Percentiles rank a stretch among this genome's conserved stretches.
phyloP scores from a whole-genome alignment of 92 coral and sea anemone species.

The Palythoa heliodiscus region DNA sequence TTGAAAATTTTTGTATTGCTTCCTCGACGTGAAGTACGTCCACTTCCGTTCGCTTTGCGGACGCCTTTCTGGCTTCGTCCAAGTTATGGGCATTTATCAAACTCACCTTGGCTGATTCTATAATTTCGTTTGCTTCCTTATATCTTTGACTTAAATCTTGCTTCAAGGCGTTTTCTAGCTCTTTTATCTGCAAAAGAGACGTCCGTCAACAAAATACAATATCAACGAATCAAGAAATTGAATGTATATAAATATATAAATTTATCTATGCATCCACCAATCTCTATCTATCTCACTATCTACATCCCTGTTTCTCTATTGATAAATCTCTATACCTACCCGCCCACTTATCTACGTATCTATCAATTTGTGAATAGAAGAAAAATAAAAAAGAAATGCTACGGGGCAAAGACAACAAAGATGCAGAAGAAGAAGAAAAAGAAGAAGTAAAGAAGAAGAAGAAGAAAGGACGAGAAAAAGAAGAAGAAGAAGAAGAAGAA shows the following conservation, averaged over 20 bases:
- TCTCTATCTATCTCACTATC: too few species aligned
- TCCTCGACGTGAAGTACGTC: conserved; percentile 9
- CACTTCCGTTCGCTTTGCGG: background rate
- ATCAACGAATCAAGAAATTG: background rate
- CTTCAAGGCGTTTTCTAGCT: conserved; percentile 13
- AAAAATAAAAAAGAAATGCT: too few species aligned
- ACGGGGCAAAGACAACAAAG: too few species aligned
- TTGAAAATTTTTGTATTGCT: conserved; percentile 4
- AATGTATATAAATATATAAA: background rate
- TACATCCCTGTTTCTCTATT: too few species aligned
- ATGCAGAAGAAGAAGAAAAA: too few species aligned
- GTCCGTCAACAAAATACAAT: background rate
- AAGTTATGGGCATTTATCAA: conserved; percentile 5
- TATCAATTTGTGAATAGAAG: too few species aligned
- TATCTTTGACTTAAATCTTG: conserved; percentile 5
- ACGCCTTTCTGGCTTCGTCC: background rate
- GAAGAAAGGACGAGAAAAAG: too few species aligned
- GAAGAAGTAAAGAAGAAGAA: too few species aligned
- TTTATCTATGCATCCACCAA: background rate
- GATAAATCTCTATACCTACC: too few species aligned
- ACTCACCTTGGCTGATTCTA: conserved; percentile 12
- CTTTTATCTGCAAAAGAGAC: background rate
- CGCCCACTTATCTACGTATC: too few species aligned
- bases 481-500: too few species aligned
- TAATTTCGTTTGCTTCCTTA: conserved; percentile 15